phyloP scores from a whole-genome alignment of 2,888 invertebrate species.

The Opisthograptis luteolata region DNA sequence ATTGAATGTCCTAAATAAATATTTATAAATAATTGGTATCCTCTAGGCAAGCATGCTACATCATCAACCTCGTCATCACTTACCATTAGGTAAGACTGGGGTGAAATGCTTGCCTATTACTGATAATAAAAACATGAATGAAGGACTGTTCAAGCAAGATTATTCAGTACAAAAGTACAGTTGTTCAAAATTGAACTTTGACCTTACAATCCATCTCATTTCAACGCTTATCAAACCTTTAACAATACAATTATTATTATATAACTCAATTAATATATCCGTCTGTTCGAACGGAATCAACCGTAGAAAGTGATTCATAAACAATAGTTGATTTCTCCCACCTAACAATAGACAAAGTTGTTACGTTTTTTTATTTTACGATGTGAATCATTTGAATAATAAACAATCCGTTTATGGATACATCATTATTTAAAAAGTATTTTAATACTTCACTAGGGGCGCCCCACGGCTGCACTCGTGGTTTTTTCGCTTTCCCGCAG shows the following conservation, averaged over 20 bases:
- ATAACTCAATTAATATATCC: constrained; percentile 16
- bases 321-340: constrained; percentile 35
- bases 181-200: neutral
- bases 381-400: constrained; percentile 11
- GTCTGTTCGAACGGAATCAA: constrained; percentile 16
- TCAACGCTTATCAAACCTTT: constrained; percentile 3
- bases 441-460: neutral
- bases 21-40: too few species aligned
- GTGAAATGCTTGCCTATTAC: too few species aligned
- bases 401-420: constrained; percentile 3
- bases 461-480: too few species aligned
- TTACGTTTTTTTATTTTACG: constrained; percentile 13
- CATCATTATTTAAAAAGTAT: neutral
- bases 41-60: too few species aligned
- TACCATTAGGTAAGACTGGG: too few species aligned
- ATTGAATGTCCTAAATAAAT: too few species aligned
- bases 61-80: too few species aligned
- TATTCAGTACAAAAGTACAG: neutral
- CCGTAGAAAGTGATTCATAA: constrained; percentile 33
- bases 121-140: too few species aligned
- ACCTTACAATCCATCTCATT: neutral
- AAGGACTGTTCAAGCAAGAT: too few species aligned
- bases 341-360: constrained; percentile 29
- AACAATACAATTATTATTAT: constrained; percentile 8
- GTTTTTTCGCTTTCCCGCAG: too few species aligned